Percentiles rank a stretch among this genome's conserved stretches.
Evolutionary conservation across 2,113 vertebrate genomes (phyloP).

Genomic region (Pelusios castaneus): DNA sequence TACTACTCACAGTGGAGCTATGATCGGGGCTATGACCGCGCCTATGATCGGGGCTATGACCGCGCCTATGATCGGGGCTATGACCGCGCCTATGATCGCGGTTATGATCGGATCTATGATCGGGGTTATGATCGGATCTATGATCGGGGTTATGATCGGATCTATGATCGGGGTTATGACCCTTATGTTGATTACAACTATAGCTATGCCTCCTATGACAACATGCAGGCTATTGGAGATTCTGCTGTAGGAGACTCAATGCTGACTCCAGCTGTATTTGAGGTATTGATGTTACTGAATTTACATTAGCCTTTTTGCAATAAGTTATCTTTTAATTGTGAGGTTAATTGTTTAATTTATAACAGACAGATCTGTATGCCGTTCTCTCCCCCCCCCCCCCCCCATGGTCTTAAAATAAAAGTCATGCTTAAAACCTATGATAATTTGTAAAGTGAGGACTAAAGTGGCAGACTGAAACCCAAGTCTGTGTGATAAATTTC

Average conservation of each 20-base stretch:
- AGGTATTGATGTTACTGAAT: constrained; percentile 52
- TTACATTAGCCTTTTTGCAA: not conserved
- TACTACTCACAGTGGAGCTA: constrained; percentile 85
- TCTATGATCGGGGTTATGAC: constrained; percentile 62
- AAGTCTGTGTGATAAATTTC: not conserved
- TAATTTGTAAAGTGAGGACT: not conserved
- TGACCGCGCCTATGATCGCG: too few relatives aligned
- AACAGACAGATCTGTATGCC: not conserved
- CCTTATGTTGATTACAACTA: constrained; percentile 62
- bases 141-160: too few relatives aligned
- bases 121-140: too few relatives aligned
- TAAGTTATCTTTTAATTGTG: accelerated
- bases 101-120: too few relatives aligned
- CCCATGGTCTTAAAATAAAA: not conserved
- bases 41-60: too few relatives aligned
- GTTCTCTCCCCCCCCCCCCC: not conserved
- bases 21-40: not conserved
- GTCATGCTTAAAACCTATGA: not conserved
- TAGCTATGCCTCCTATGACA: constrained; percentile 57
- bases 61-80: too few relatives aligned
- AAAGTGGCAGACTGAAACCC: not conserved
- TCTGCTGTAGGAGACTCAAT: constrained; percentile 60
- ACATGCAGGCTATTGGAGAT: constrained; percentile 46
- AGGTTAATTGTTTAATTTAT: not conserved
- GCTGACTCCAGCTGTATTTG: constrained; percentile 55